Base-by-base conservation (phyloP, 2,888 invertebrate genomes). In the Spodoptera picta region DNA sequence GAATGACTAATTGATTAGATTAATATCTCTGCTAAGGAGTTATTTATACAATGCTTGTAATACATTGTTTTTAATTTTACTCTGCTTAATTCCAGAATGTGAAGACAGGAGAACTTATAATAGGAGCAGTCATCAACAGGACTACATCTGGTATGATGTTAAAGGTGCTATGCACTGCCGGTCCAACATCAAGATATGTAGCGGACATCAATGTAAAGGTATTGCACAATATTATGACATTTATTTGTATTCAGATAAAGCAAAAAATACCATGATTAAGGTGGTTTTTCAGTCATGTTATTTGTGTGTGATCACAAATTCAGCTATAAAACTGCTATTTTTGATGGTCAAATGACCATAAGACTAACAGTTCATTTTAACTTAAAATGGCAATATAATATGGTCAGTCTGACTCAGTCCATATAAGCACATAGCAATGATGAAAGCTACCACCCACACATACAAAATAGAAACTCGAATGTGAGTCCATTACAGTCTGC, bases 171-270 rank as follows among this genome's bases (percentile, higher is more conserved):
- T 98, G 98, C 92, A 97, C 97, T 63, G 97, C 97, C 65, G 97
- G 97, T 72, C 97, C 96, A 57, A 96, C 96, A 75, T 96, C 97
- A 50, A 96, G 97, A 88, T 97, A 97, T 91, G 96, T 98, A 54
- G 97, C 97, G 57, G 98, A 98, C 90, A 96, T 98, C 75, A 97
- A 97, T 89, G 96, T 98, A 64, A 98, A 97, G 96, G 98, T 98
- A 94, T 73, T 77, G 49, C 66, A 76, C 59, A 72, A 79, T 46
- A 14, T 57, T 73, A 47, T 66, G 65, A 69, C 61, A 57, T 23
- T 36, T 55, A 41, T 44, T 43, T 36, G 6, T 36, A 36, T 36
- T 36, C 2, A 36, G 36, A 36, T 36, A 7, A 36, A 36, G 6
- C 6, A 36, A 1, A 36, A 36, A 36, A 9, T 36, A 36, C 0